Evolutionary conservation across 2,113 vertebrate species (phyloP), one percentile per base, ranked within the genome.

Genomic region (Marcusenius ussheri): DNA sequence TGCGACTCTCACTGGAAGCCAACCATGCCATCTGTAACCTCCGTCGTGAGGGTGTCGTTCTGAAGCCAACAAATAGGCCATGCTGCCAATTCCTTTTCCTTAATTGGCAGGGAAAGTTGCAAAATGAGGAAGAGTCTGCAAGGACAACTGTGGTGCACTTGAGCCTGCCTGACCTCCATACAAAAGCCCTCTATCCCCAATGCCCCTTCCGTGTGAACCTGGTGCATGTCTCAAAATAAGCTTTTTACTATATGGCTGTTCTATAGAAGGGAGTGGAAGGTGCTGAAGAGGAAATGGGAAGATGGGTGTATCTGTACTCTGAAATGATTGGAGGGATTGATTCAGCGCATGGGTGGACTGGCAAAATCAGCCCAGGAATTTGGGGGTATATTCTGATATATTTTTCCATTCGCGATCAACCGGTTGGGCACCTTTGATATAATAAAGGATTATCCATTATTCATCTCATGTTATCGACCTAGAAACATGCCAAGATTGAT

Each of bases 41-140:
- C 39, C 77, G 51, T 31, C 27, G 35, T 42, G 49, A 53, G 35
- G 77, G 89, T 77, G 5, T 46, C 89, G 1, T 50, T 89, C 89
- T 45, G 39, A n/a, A 56, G 89, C 50, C 47, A 45, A 35, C n/a
- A 27, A 84, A 58, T 46, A 89, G 89, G 77, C 35, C 50, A 56
- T 3, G 42, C 77, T 84, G 35, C 51, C 77, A 58, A 89, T 84
- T 46, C 51, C 42, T 62, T 51, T 46, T 58, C 42, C 47, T 46
- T 89, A 83, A 89, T 85, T 89, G 89, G 89, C 51, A 58, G 84
- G 62, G 50, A 35, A 84, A 89, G 24, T 39, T 24, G 31, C 47
- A 21, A n/a, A 39, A 42, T 85, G 80, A 89, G 45, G 24, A 66
- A 66, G 15, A 66, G 87, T 50, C 35, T n/a, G 53, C 19, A 45